Evolutionary conservation across 2,113 vertebrate genomes (phyloP), one percentile per base, ranked within the genome.

Genomic region (Petaurus breviceps): DNA sequence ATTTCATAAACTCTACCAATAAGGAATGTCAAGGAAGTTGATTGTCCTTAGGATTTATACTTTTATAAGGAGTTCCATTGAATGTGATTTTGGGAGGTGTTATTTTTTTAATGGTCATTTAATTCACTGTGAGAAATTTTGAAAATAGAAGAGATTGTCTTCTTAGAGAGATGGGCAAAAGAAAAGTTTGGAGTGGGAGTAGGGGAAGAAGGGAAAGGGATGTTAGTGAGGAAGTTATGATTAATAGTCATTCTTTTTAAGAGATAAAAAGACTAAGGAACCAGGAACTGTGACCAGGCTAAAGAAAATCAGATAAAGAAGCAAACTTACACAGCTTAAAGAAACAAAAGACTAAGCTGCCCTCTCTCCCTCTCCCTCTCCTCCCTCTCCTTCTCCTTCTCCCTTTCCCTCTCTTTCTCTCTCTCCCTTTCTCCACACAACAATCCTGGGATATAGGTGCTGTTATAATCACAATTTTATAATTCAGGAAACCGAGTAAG

Each of bases 391-490:
- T 0, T n/a, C 37, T 19, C 5, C 43, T 6, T 7, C 7, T 23
- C 68, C 8, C 0, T 43, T n/a, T 22, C 1, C 23, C n/a, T 8
- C 7, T 84, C 16, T 9, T 3, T 31, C 61, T 37, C 3, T 1
- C 31, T 68, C 3, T 25, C 12, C 22, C 68, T 84, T 19, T 43
- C 2, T 28, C 55, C 47, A 3, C 47, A 49, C 47, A 49, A 49
- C 47, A 49, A 37, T 43, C 2, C 28, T 37, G 31, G 57, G 10
- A 68, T 28, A 5, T 68, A 37, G 11, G 11, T 68, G 28, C 28
- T 68, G 12, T 61, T 61, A 61, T 68, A 11, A 68, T 68, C 57
- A 37, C 31, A 55, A 55, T 9, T 55, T 28, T 68, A 37, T 68
- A 68, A 11, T 68, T 68, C 3, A 14, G 28, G 11, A 68, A 31